Evolutionary conservation across 2,113 vertebrate species (phyloP), one percentile per base, ranked within the genome.

Genomic region (Sardina pilchardus): DNA sequence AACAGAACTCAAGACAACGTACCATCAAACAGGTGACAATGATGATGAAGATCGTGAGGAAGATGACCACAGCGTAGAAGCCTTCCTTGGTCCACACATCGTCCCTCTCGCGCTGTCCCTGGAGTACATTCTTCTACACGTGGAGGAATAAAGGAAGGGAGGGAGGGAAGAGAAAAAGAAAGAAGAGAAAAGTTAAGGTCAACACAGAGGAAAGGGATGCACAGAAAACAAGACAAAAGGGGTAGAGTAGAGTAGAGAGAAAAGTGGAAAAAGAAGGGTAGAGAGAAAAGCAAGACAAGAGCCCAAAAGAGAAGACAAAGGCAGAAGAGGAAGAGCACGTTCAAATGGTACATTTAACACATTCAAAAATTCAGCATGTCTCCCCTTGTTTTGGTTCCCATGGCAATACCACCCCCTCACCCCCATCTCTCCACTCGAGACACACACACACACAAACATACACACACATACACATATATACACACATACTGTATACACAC

Each of bases 11-110:
- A 42, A 53, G 43, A 16, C 78, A 45, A 88, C 86, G 43, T 96
- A 99, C 98, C 98, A 97, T 98, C 92, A 98, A 95, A 91, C 97
- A 99, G 85, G 97, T 97, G 91, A 97, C 94, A 88, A 98, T 92
- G 87, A 99, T 97, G 90, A 98, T 92, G 90, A 99, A 97, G 94
- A 98, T 94, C 91, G 97, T 98, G 96, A 99, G 96, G 91, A 98
- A 98, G 93, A 99, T 96, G 92, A 98, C 92, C 90, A 96, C 94
- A 0, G 96, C 94, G 87, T 97, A 99, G 89, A 98, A 96, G 81
- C 97, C 96, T 90, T 99, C 97, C 86, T 95, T 96, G 94, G 94
- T 97, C 97, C 97, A 98, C 86, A 97, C 94, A 87, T 96, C 96
- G 85, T 97, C 96, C 71, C 94, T 95, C 94, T 97, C 96, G 47